These are phyloP conservation scores for Phodopus roborovskii DNA, from an alignment of 2,113 vertebrate genomes.

Conservation along the genomic window DNA sequence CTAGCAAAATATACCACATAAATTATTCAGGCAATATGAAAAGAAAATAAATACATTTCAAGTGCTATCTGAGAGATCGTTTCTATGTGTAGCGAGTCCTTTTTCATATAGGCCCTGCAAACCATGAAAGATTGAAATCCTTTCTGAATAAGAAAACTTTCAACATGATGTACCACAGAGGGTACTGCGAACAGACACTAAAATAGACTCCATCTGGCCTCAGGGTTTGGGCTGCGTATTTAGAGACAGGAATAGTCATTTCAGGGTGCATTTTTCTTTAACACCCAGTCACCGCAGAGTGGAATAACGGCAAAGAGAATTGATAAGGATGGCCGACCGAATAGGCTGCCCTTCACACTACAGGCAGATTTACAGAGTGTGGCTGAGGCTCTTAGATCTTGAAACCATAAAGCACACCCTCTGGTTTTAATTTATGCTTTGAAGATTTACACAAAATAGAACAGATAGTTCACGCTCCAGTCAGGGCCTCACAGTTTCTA, in stretches of 20 bases:
- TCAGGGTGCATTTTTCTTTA: constrained; percentile 81
- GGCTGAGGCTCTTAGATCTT: constrained; percentile 71
- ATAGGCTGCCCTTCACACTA: constrained; percentile 55
- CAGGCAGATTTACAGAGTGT: constrained; percentile 68
- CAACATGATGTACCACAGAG: constrained; percentile 66
- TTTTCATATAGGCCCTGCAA: constrained; percentile 19
- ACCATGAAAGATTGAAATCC: constrained; percentile 67
- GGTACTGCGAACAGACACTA: constrained; percentile 68
- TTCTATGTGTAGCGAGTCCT: constrained; percentile 15
- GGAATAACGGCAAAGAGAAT: constrained; percentile 70
- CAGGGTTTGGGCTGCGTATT: constrained; percentile 71
- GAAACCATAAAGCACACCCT: constrained; percentile 71
- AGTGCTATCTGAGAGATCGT: constrained; percentile 57
- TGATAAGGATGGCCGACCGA: constrained; percentile 50
- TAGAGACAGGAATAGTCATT: constrained; percentile 77
- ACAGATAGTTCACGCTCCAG: constrained; percentile 79
- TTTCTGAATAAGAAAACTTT: constrained; percentile 81
- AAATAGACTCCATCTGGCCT: constrained; percentile 81
- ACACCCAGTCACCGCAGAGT: constrained; percentile 67
- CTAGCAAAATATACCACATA: constrained; percentile 56
- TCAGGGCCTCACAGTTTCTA: constrained; percentile 82
- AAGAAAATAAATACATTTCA: constrained; percentile 71
- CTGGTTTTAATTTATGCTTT: constrained; percentile 84
- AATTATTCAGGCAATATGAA: constrained; percentile 70
- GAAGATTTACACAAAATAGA: constrained; percentile 80